Evolutionary conservation across 1,140 invertebrate species (phyloP), one percentile per base, ranked within the genome.

Genomic region (Listronotus bonariensis): DNA sequence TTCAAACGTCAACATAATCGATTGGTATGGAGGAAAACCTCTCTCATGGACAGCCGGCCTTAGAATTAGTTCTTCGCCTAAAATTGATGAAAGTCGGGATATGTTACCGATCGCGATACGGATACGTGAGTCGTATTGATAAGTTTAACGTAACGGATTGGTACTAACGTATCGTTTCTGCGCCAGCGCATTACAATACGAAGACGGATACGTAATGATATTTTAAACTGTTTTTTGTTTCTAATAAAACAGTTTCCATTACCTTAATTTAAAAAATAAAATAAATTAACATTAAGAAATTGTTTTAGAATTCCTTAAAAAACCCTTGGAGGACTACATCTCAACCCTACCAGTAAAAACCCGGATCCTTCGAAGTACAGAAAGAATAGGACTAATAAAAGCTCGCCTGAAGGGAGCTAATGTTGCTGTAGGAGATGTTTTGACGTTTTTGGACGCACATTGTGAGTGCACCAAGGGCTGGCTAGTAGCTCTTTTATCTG

Each of bases 371-470:
- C 84, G 93, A 55, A 88, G 89, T 59, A 67, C 76, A 32, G 81
- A 86, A 55, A 82, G 96, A 54, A 85, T 89, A 15, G 96, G 96
- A 1, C 78, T 98, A 34, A 92, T 97, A 9, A 87, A 90, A 59
- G 94, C 95, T 0, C 84, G 95, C 54, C 82, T 98, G 0, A 79
- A 93, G 74, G 96, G 96, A 1, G 94, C 95, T 0, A 81, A 83
- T 40, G 75, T 84, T 61, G 93, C 95, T 0, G 82, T 80, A 34
- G 94, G 93, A 0, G 81, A 93, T 73, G 92, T 95, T 32, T 79
- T 96, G 3, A 90, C 90, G 9, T 98, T 97, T 78, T 81, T 98
- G 7, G 95, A 98, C 80, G 93, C 95, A 18, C 95, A 98, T 79
- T 96, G 94, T 77, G 96, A 98, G 83, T 92, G 90, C 73, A 96